Conservation (phyloP, 2,113 vertebrate species). For the Hippocampus zosterae region DNA sequence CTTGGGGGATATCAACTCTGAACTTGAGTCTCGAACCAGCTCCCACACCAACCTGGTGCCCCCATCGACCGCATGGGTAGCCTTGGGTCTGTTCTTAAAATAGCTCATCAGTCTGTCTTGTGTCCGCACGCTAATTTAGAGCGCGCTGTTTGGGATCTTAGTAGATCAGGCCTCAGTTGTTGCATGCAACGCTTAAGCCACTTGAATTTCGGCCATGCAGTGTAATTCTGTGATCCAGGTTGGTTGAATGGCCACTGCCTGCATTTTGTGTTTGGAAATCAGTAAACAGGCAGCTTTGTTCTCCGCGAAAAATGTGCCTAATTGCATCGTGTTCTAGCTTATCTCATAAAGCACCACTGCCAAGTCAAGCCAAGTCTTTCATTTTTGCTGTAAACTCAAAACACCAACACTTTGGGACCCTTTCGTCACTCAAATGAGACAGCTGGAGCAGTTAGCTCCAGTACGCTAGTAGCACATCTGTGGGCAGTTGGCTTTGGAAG, state of each 20-base stretch:
- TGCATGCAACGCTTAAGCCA: slow-evolving; percentile 6
- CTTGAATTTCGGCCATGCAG: slow-evolving; percentile 4
- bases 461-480: too few species aligned
- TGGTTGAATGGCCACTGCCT: slow-evolving; percentile 1
- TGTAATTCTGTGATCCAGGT: slow-evolving; percentile 4
- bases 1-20: too few species aligned
- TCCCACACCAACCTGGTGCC: too few species aligned
- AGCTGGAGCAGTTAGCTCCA: too few species aligned
- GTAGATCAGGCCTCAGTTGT: neutral
- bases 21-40: too few species aligned
- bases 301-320: neutral
- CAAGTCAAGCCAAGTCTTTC: neutral
- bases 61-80: neutral
- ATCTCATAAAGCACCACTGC: neutral
- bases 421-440: neutral
- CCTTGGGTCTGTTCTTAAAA: neutral
- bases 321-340: neutral
- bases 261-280: slow-evolving; percentile 2
- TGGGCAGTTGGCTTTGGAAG: too few species aligned
- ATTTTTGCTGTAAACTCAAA: neutral
- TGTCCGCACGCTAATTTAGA: neutral
- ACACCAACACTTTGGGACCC: neutral
- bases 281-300: neutral
- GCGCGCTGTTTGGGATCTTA: neutral
- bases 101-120: too few species aligned